These are phyloP conservation scores for Dasysyrphus tricinctus DNA, from an alignment of 2,888 invertebrate species.

Conservation along the genomic window DNA sequence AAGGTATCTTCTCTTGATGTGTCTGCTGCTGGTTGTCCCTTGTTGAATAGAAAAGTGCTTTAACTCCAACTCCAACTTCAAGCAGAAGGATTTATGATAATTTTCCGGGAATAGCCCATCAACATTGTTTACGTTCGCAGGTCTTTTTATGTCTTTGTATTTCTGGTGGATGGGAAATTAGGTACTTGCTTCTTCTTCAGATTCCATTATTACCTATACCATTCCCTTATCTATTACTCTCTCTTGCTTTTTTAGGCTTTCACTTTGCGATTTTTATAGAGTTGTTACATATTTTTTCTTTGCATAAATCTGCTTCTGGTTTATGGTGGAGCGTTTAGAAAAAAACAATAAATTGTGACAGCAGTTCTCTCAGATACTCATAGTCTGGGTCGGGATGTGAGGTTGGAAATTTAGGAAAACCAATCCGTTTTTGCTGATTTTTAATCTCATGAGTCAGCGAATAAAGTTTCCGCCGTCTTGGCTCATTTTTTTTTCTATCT, in stretches of 20 bases:
- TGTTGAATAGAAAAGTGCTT: constrained; percentile 35
- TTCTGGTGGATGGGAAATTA: neutral
- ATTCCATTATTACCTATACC: constrained; percentile 33
- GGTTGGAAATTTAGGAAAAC: neutral
- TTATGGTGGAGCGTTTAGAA: constrained; percentile 19
- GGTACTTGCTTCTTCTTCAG: constrained; percentile 7
- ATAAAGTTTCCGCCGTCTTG: too few relatives aligned
- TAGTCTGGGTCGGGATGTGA: neutral
- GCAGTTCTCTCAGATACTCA: constrained; percentile 21
- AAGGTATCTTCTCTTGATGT: neutral
- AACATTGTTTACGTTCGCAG: constrained; percentile 65
- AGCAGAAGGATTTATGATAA: constrained; percentile 71
- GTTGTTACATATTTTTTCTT: constrained; percentile 4
- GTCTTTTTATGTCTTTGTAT: constrained; percentile 1
- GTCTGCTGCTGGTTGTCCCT: neutral
- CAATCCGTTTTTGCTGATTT: too few relatives aligned
- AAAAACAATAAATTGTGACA: constrained; percentile 45
- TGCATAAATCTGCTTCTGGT: constrained; percentile 4
- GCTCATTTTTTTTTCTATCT: too few relatives aligned
- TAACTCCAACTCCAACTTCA: constrained; percentile 6
- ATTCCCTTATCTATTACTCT: too few relatives aligned
- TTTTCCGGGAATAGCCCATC: constrained; percentile 67
- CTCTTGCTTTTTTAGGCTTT: neutral
- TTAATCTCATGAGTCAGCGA: too few relatives aligned
- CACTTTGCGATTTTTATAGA: constrained; percentile 23